Evolutionary conservation across 2,797 vertebrate genomes (phyloP).

Genomic region (Poecilia wingei): DNA sequence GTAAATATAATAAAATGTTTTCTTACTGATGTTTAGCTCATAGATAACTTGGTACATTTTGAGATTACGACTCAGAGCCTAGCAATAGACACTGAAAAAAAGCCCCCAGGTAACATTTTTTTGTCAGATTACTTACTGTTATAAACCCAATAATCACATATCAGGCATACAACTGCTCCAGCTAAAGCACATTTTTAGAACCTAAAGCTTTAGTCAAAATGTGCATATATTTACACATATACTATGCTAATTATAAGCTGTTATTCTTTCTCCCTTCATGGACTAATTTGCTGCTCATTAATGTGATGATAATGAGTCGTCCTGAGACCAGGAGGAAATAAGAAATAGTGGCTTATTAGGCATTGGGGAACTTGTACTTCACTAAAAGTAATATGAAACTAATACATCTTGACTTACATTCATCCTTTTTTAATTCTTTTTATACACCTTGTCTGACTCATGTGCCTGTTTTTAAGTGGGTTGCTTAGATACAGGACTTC

Average conservation of each 20-base stretch:
- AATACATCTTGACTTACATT: background rate
- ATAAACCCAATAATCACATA: background rate
- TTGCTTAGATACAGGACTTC: background rate
- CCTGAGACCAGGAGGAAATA: conserved; percentile 10
- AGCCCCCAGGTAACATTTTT: background rate
- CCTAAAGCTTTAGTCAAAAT: background rate
- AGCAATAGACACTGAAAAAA: background rate
- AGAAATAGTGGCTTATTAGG: no score
- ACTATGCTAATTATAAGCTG: background rate
- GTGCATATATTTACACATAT: conserved; percentile 23
- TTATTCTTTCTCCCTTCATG: background rate
- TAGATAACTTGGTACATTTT: background rate
- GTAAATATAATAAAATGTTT: background rate
- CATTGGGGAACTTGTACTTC: background rate
- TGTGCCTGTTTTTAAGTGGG: background rate
- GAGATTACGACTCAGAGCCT: background rate
- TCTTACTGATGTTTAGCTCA: background rate
- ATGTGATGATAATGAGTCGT: conserved; percentile 38
- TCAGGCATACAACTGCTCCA: background rate
- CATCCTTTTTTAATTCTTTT: background rate
- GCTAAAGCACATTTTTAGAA: conserved; percentile 9
- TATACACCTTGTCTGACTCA: background rate
- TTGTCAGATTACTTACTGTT: background rate
- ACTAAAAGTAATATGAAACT: background rate
- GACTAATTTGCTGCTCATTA: conserved; percentile 43